Percentiles rank a stretch among this genome's conserved stretches.
Conservation (phyloP, 2,797 vertebrate genomes). For the Graptemys geographica region DNA sequence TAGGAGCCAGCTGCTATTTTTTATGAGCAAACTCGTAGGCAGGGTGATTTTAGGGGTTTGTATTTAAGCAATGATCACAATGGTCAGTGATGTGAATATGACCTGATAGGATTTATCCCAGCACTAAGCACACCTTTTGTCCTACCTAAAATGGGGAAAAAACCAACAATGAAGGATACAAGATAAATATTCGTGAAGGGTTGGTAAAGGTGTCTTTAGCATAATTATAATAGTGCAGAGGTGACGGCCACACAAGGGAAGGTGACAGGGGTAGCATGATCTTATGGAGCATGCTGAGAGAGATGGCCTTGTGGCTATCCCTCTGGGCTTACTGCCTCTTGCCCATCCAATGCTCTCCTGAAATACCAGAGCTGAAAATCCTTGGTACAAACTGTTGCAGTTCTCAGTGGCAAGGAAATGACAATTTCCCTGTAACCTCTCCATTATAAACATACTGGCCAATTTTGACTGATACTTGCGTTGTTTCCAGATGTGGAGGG, state of each 20-base stretch:
- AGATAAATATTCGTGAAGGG: fast-evolving
- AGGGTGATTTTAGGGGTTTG: not conserved
- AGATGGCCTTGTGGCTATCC: not conserved
- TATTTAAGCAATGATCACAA: not conserved
- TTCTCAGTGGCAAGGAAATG: not conserved
- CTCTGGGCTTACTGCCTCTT: not conserved
- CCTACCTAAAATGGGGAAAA: not conserved
- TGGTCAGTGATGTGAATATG: fast-evolving
- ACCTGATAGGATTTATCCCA: not conserved
- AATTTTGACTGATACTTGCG: not conserved
- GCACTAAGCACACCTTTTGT: fast-evolving
- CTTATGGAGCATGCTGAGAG: not conserved
- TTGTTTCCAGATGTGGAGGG: not conserved
- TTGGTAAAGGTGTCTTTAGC: not conserved
- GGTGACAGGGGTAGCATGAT: not conserved
- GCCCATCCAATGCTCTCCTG: not conserved
- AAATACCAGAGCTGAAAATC: not conserved
- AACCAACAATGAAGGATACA: not conserved
- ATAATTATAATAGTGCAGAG: not conserved
- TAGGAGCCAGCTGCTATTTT: not conserved
- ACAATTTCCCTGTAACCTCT: not conserved
- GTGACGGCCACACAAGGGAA: not conserved
- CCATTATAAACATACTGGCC: not conserved
- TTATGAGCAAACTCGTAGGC: not conserved
- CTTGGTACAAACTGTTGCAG: not conserved